Percentiles rank a stretch among this genome's conserved stretches.
phyloP scores from a whole-genome alignment of 2,888 invertebrate genomes.

The Drosophila falleni region DNA sequence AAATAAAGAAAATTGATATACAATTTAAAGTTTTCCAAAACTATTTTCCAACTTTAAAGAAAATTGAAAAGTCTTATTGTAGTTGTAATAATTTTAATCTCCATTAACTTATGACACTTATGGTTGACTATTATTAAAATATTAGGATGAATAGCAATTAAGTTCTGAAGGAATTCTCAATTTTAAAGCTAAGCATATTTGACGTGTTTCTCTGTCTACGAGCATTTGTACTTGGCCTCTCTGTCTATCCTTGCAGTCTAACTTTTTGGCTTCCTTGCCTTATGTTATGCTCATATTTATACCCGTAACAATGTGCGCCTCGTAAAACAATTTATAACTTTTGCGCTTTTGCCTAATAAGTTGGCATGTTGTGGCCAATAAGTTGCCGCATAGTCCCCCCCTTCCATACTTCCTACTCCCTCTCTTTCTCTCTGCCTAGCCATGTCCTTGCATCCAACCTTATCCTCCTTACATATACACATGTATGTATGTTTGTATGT shows the following conservation, averaged over 20 bases:
- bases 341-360: conserved; percentile 80
- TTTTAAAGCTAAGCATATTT: conserved; percentile 11
- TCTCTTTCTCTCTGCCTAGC: neutral
- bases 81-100: neutral
- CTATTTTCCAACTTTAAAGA: too few species aligned
- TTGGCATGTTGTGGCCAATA: conserved; percentile 80
- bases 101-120: neutral
- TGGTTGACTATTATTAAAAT: neutral
- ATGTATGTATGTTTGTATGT: conserved; percentile 5
- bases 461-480: neutral
- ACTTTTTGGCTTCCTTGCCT: conserved; percentile 51
- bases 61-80: too few species aligned
- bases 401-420: neutral
- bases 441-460: conserved; percentile 4
- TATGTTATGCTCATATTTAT: conserved; percentile 65
- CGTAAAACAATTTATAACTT: conserved; percentile 79
- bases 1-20: too few species aligned
- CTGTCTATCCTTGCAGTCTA: conserved; percentile 29
- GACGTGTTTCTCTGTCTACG: neutral
- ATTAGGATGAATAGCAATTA: neutral
- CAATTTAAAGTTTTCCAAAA: too few species aligned
- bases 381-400: conserved; percentile 66
- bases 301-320: conserved; percentile 73
- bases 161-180: neutral
- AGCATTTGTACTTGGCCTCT: neutral